Percentiles rank a stretch among this genome's conserved stretches.
These are phyloP conservation scores for Aquatica leii DNA, from an alignment of 2,888 invertebrate genomes.

Conservation along the genomic window DNA sequence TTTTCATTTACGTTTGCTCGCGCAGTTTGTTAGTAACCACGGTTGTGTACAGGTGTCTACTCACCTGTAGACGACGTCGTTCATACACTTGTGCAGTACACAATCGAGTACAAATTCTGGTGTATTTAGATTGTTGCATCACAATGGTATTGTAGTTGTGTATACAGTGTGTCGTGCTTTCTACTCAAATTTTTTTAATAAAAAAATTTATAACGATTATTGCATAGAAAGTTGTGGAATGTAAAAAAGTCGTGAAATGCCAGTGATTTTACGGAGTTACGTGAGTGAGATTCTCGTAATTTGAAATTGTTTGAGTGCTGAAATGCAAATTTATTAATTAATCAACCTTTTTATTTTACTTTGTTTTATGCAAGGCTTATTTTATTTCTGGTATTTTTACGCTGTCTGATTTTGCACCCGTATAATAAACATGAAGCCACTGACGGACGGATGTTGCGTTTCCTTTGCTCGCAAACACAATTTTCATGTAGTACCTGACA, in stretches of 20 bases:
- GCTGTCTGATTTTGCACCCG: constrained; percentile 20
- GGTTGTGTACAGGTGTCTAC: constrained; percentile 26
- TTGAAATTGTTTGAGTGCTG: constrained; percentile 22
- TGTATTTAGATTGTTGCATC: constrained; percentile 29
- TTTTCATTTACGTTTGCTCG: constrained; percentile 10
- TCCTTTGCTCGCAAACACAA: constrained; percentile 21
- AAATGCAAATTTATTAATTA: constrained; percentile 13
- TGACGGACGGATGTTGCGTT: constrained; percentile 25
- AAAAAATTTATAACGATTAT: constrained; percentile 14
- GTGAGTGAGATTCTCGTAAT: constrained; percentile 23
- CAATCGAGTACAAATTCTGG: constrained; percentile 12
- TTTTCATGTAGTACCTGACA: too few species aligned
- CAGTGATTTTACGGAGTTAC: constrained; percentile 24
- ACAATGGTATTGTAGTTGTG: constrained; percentile 39
- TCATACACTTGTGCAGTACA: constrained; percentile 15
- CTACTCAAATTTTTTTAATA: constrained; percentile 29
- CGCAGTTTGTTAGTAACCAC: constrained; percentile 28
- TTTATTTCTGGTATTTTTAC: constrained; percentile 25
- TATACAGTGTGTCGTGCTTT: constrained; percentile 39
- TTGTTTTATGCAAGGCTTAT: constrained; percentile 19
- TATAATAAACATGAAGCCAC: constrained; percentile 11
- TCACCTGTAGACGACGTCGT: constrained; percentile 16
- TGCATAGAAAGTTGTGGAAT: constrained; percentile 36
- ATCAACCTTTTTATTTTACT: constrained; percentile 2
- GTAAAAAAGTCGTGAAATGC: constrained; percentile 35